These are phyloP conservation scores for Xylota sylvarum DNA, from an alignment of 2,888 invertebrate species.

Conservation along the genomic window DNA sequence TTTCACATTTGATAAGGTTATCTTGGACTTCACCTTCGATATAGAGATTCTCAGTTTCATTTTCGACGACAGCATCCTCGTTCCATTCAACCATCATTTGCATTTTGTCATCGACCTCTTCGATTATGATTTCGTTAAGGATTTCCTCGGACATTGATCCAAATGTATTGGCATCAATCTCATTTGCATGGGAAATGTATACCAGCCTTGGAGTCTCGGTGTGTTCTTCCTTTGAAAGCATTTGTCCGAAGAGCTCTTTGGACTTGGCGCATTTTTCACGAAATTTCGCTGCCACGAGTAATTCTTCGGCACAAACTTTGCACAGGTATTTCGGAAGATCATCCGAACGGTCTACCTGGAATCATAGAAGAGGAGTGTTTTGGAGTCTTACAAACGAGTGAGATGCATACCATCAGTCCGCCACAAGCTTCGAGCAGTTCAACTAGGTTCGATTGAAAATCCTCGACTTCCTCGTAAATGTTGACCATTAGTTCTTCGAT, in stretches of 20 bases:
- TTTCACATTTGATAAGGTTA: background rate
- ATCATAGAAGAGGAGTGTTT: background rate
- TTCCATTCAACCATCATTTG: background rate
- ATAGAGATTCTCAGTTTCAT: background rate
- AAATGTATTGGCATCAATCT: background rate
- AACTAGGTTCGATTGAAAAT: constrained; percentile 80
- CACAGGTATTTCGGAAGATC: constrained; percentile 82
- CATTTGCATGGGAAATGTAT: background rate
- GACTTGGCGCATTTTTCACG: constrained; percentile 81
- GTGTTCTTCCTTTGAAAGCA: background rate
- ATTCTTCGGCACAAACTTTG: constrained; percentile 82
- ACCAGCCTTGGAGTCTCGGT: background rate
- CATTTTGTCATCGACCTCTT: constrained; percentile 22
- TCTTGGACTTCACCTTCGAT: background rate
- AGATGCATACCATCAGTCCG: constrained; percentile 79
- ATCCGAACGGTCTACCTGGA: constrained; percentile 80
- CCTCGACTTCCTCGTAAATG: constrained; percentile 82
- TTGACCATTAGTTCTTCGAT: constrained; percentile 81
- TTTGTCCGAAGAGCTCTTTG: constrained; percentile 77
- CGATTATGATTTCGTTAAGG: constrained; percentile 58
- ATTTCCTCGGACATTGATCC: constrained; percentile 39
- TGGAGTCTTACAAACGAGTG: background rate
- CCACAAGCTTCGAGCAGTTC: constrained; percentile 81
- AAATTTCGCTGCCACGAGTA: constrained; percentile 82
- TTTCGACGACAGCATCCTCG: background rate